Percentiles rank a stretch among this genome's conserved stretches.
These are phyloP conservation scores for Speoplatyrhinus poulsoni DNA, from an alignment of 2,113 vertebrate species.

Conservation along the genomic window DNA sequence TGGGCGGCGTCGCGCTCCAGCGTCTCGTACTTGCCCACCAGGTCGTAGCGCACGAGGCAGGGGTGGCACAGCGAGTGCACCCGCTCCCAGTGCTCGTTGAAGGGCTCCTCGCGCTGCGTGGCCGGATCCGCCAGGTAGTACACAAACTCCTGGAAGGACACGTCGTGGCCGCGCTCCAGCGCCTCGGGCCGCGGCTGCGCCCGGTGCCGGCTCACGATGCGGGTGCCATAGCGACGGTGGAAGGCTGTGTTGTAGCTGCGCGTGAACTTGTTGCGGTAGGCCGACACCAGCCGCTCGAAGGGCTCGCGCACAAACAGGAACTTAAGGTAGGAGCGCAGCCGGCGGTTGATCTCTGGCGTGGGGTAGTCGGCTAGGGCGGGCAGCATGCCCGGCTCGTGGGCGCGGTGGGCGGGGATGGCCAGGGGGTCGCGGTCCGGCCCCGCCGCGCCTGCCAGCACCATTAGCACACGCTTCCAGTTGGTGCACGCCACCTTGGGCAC, in stretches of 20 bases:
- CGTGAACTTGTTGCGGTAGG: slow-evolving; percentile 92
- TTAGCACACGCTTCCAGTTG: slow-evolving; percentile 94
- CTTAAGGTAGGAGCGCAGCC: slow-evolving; percentile 90
- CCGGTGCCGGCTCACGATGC: slow-evolving; percentile 87
- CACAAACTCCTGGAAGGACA: slow-evolving; percentile 92
- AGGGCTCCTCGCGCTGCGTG: slow-evolving; percentile 86
- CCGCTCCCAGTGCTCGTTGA: slow-evolving; percentile 96
- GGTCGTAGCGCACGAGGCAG: slow-evolving; percentile 89
- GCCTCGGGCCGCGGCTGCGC: slow-evolving; percentile 75
- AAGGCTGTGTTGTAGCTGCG: slow-evolving; percentile 90
- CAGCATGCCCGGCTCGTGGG: slow-evolving; percentile 83
- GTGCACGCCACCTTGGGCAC: slow-evolving; percentile 95
- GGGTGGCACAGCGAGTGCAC: slow-evolving; percentile 92
- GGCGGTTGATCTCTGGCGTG: slow-evolving; percentile 84
- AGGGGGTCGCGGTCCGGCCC: slow-evolving; percentile 79
- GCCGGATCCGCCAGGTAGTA: slow-evolving; percentile 90
- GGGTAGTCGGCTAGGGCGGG: slow-evolving; percentile 85
- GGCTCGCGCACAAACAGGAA: slow-evolving; percentile 94
- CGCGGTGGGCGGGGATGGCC: slow-evolving; percentile 86
- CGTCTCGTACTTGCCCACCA: slow-evolving; percentile 96
- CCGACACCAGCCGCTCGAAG: slow-evolving; percentile 91
- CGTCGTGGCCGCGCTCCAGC: slow-evolving; percentile 83
- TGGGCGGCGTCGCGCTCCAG: slow-evolving; percentile 89
- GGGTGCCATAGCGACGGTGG: slow-evolving; percentile 89
- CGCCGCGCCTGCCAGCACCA: slow-evolving; percentile 83